These are phyloP conservation scores for Lymantria dispar DNA, from an alignment of 2,888 invertebrate genomes.

Conservation along the genomic window DNA sequence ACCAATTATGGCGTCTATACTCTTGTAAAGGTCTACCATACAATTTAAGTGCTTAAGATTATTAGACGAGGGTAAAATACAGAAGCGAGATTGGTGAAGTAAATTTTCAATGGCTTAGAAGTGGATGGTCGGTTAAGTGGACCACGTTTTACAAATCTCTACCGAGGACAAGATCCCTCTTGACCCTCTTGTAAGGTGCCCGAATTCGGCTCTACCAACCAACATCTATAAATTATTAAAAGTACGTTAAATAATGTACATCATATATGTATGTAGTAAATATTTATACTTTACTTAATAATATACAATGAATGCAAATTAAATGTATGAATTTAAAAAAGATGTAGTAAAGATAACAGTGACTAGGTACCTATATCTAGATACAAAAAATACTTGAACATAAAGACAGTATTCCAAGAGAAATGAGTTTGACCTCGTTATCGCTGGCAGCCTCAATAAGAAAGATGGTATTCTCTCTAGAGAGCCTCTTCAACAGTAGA, in stretches of 20 bases:
- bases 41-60: conserved; percentile 18
- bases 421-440: conserved; percentile 53
- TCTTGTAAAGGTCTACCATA: neutral
- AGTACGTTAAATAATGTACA: neutral
- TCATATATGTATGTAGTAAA: neutral
- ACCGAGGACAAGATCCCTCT: conserved; percentile 55
- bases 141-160: conserved; percentile 68
- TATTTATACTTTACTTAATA: neutral
- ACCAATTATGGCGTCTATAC: no score
- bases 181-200: conserved; percentile 48
- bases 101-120: conserved; percentile 45
- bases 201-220: conserved; percentile 31
- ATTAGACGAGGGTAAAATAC: conserved; percentile 44
- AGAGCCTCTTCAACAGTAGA: conserved; percentile 30
- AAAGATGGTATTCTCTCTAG: conserved; percentile 48
- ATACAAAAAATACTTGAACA: conserved; percentile 18
- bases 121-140: conserved; percentile 49
- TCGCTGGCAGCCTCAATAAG: conserved; percentile 53
- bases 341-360: neutral
- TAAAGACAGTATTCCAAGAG: conserved; percentile 26
- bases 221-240: conserved; percentile 31
- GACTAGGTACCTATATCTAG: neutral
- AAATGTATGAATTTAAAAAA: neutral
- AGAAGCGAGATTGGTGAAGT: conserved; percentile 39
- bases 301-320: neutral